phyloP scores from a whole-genome alignment of 2,113 vertebrate genomes.

The Phainopepla nitens region DNA sequence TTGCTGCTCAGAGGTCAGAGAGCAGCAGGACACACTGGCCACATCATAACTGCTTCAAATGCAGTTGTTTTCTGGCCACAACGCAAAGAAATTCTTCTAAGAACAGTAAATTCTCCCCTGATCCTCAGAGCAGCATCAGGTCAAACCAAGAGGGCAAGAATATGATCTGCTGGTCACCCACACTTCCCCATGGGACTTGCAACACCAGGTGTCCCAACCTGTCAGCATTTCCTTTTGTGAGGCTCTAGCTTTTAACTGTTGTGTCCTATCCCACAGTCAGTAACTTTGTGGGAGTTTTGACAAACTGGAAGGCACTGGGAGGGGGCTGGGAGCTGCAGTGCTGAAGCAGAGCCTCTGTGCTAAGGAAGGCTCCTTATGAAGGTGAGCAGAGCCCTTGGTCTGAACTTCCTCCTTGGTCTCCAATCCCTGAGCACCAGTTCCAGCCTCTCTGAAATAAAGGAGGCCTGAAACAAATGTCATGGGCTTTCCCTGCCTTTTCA shows the following conservation, averaged over 20 bases:
- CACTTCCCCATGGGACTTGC: neutral
- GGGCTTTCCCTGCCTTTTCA: neutral
- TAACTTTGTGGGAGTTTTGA: neutral
- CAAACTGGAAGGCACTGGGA: neutral
- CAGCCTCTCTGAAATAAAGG: neutral
- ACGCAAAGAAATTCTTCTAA: neutral
- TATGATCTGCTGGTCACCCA: neutral
- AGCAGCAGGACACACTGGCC: neutral
- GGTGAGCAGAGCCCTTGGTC: neutral
- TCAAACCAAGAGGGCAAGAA: neutral
- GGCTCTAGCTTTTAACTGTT: neutral
- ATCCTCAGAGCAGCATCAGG: neutral
- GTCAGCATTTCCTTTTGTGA: neutral
- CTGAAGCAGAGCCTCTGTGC: neutral
- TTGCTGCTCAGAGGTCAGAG: neutral
- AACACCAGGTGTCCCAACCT: neutral
- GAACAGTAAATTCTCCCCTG: neutral
- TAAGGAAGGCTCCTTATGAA: rapidly evolving
- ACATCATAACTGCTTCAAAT: neutral
- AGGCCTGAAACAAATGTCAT: rapidly evolving
- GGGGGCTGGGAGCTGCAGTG: neutral
- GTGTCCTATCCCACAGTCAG: neutral
- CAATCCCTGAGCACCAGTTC: neutral
- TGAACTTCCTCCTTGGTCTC: neutral
- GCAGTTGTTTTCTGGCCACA: neutral